Base-by-base conservation (phyloP, 2,113 vertebrate genomes). In the Bambusicola thoracicus region DNA sequence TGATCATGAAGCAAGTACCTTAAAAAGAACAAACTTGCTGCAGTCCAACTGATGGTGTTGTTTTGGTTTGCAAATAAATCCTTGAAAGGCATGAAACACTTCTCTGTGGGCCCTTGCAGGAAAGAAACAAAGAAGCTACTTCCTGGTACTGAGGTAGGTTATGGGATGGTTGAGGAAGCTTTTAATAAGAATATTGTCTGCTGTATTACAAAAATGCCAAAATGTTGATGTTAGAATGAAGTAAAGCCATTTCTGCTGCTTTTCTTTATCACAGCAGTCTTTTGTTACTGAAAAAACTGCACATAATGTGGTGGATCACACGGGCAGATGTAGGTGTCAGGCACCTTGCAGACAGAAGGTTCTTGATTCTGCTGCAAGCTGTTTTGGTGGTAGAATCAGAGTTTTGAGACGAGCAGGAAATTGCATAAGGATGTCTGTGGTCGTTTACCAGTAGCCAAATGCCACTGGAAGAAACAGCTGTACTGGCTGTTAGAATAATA, bases 381-480 rank as follows among this genome's bases (percentile, higher is more conserved):
- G 49, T 49, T 96, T 84, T 77, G 72, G 76, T 65, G 67, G 27
- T 87, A 72, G 72, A 79, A 86, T 80, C 24, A 18, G 73, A 62
- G 58, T 53, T 91, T 68, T 53, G 89, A 68, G 94, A 81, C 90
- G 78, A 85, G 30, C 41, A 89, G 67, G 81, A 81, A 91, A 49
- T n/a, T 43, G 78, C 58, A 90, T 75, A 89, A 97, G 90, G 94
- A 63, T 5, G 3, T 63, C 92, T 93, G 92, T 94, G 25, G 79
- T 41, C 88, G 92, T 89, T 97, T 94, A 76, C 83, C 49, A 53
- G 87, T 63, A 89, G 68, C 90, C 86, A 66, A 63, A 55, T 49
- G 66, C 87, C 74, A 10, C 69, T 92, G 94, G 72, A 90, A 85
- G 81, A 92, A 97, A 95, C 88, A 96, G 93, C 94, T 96, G 94